Evolutionary conservation across 2,797 vertebrate genomes (phyloP).

Genomic region (Acanthurus lineatus): DNA sequence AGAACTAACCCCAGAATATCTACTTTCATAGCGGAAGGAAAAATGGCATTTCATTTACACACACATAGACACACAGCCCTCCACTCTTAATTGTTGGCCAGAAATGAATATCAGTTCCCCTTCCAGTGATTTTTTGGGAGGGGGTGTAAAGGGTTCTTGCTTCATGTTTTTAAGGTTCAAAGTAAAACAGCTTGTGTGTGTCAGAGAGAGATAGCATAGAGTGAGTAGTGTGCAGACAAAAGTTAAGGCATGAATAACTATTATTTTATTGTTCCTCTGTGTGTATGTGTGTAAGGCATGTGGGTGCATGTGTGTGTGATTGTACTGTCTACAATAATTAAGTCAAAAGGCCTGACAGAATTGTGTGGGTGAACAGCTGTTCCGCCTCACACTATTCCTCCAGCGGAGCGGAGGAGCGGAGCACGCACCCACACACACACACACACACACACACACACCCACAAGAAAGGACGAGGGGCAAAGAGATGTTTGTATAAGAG

Average conservation of each 20-base stretch:
- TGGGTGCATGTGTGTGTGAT: conserved; percentile 39
- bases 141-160: conserved; percentile 50
- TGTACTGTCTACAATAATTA: conserved; percentile 82
- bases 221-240: conserved; percentile 43
- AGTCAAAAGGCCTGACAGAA: conserved; percentile 78
- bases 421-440: conserved; percentile 53
- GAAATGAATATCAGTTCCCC: conserved; percentile 90
- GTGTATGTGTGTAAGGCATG: conserved; percentile 56
- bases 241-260: conserved; percentile 53
- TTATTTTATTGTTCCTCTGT: conserved; percentile 39
- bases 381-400: conserved; percentile 56
- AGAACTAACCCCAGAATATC: conserved; percentile 88
- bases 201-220: neutral
- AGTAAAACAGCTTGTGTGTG: conserved; percentile 61
- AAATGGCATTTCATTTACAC: conserved; percentile 88
- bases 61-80: conserved; percentile 17
- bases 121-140: conserved; percentile 86
- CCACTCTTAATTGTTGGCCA: conserved; percentile 92
- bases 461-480: neutral
- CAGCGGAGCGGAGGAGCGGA: no score
- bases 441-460: conserved; percentile 40
- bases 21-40: conserved; percentile 61
- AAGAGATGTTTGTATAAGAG: conserved; percentile 20
- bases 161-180: conserved; percentile 48
- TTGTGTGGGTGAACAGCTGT: conserved; percentile 82